These are phyloP conservation scores for Gambelia wislizenii DNA, from an alignment of 2,797 vertebrate species.

Conservation along the genomic window DNA sequence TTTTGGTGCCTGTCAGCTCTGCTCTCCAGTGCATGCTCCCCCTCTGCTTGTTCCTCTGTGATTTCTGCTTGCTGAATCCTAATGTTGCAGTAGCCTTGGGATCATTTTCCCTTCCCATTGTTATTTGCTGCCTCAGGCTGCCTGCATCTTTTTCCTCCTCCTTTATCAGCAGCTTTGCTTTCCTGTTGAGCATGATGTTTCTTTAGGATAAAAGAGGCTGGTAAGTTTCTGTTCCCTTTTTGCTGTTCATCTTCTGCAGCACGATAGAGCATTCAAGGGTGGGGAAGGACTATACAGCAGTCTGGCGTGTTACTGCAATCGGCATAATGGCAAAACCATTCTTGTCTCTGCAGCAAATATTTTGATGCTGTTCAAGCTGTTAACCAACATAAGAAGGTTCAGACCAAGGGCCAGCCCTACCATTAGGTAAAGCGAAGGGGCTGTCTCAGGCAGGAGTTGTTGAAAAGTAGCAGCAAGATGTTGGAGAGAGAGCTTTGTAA, in stretches of 20 bases:
- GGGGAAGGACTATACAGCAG: slow-evolving; percentile 38
- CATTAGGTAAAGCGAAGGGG: not conserved
- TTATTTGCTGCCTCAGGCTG: slow-evolving; percentile 35
- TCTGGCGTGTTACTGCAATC: not conserved
- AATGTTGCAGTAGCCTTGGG: slow-evolving; percentile 17
- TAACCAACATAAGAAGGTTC: not conserved
- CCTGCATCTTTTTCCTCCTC: slow-evolving; percentile 37
- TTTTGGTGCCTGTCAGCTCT: slow-evolving; percentile 5
- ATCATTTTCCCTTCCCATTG: slow-evolving; percentile 4
- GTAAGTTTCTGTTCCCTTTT: slow-evolving; percentile 65
- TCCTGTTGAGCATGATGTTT: slow-evolving; percentile 61
- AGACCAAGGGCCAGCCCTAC: not conserved
- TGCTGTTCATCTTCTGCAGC: slow-evolving; percentile 73
- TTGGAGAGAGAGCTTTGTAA: not conserved
- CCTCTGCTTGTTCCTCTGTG: slow-evolving; percentile 46
- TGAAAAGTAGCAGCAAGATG: not conserved
- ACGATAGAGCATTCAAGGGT: slow-evolving; percentile 26
- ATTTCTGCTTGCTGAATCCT: slow-evolving; percentile 43
- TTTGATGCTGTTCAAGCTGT: not conserved
- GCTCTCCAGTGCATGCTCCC: slow-evolving; percentile 44
- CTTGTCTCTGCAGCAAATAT: not conserved
- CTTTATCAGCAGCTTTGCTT: slow-evolving; percentile 53
- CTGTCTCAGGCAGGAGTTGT: not conserved
- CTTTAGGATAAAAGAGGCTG: slow-evolving; percentile 76
- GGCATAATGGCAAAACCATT: slow-evolving; percentile 11